phyloP scores from a whole-genome alignment of 2,797 vertebrate genomes.

The Simalia tracyae region DNA sequence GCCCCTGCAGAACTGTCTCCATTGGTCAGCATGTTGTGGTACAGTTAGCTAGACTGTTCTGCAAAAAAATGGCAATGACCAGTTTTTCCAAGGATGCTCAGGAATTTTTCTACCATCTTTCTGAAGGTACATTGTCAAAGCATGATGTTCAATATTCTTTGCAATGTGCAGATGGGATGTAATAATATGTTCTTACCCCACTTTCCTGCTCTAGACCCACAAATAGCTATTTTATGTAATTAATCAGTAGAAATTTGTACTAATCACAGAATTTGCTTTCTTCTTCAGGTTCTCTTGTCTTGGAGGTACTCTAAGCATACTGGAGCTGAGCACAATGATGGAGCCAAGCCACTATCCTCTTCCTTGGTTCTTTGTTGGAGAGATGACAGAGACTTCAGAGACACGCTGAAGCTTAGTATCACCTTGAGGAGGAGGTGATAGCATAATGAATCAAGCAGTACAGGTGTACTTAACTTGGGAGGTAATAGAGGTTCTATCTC shows the following conservation, averaged over 20 bases:
- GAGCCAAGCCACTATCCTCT: neutral
- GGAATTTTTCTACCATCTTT: neutral
- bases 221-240: neutral
- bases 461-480: too few relatives aligned
- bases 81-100: neutral
- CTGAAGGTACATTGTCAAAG: neutral
- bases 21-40: neutral
- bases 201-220: neutral
- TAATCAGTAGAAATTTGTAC: neutral
- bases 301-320: too few relatives aligned
- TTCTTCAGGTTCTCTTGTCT: too few relatives aligned
- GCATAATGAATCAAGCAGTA: too few relatives aligned
- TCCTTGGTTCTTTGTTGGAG: neutral
- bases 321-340: too few relatives aligned
- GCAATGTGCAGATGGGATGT: neutral
- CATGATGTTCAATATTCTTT: neutral
- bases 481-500: too few relatives aligned
- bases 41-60: too few relatives aligned
- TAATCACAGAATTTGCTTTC: neutral
- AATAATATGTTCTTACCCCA: too few relatives aligned
- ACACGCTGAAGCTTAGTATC: too few relatives aligned
- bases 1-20: neutral
- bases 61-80: neutral
- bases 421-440: too few relatives aligned
- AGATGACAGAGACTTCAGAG: neutral